Evolutionary conservation across 2,888 invertebrate genomes (phyloP), one percentile per base, ranked within the genome.

Genomic region (Rhabditoides inermis): DNA sequence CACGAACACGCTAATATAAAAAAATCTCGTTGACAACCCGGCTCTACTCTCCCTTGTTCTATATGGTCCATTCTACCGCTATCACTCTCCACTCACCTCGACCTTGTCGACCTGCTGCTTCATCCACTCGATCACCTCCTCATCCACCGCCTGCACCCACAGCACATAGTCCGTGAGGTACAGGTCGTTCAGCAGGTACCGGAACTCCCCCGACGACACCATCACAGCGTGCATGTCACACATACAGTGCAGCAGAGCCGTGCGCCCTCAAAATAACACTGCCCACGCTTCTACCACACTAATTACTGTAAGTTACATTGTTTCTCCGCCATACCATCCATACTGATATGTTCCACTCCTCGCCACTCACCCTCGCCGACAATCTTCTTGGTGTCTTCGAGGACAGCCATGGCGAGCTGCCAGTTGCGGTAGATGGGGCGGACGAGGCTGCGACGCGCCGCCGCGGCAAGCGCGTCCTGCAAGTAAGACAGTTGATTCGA

Each of bases 81-180:
- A n/a, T n/a, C n/a, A n/a, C n/a, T n/a, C n/a, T n/a, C n/a, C n/a
- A n/a, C n/a, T n/a, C n/a, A 50, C 51, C 46, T 55, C 25, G 25
- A 62, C 18, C 15, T 50, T 23, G 12, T 23, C 2, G 10, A 60
- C 23, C 15, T 60, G 51, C n/a, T 50, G 40, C n/a, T 23, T 36
- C 23, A 65, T 20, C 22, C 25, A 40, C 0, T 44, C 26, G 4
- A 64, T 10, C 2, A 63, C 49, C 23, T 47, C 41, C 6, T 60
- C 57, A 18, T 60, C 49, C 18, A 62, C 59, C 6, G 56, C 20
- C 52, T 89, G 89, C 28, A 89, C 79, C 82, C 88, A 90, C 42
- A 86, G 82, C 68, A 88, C 83, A 76, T 88, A 90, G 78, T 90
- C 89, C 64, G 85, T 86, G 49, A 90, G 84, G 73, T 88, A 90